Evolutionary conservation across 2,797 vertebrate species (phyloP).

Genomic region (Gymnopithys bicolor): DNA sequence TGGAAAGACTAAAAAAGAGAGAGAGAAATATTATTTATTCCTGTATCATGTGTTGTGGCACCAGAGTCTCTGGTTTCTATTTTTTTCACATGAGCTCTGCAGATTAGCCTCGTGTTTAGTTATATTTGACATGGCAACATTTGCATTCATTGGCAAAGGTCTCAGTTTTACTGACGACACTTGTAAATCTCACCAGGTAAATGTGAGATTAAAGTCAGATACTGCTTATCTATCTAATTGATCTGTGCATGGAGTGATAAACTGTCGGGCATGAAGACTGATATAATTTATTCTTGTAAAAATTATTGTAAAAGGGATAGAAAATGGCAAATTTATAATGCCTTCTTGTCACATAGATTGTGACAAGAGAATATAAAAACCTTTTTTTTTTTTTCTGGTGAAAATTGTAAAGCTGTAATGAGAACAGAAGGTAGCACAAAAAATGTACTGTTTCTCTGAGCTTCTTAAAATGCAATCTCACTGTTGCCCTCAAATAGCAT

Average conservation of each 20-base stretch:
- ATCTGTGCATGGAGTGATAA: not conserved
- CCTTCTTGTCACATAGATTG: not conserved
- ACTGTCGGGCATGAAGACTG: not conserved
- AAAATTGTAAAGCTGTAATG: not conserved
- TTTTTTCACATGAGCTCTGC: not conserved
- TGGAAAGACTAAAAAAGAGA: not conserved
- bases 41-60: not conserved
- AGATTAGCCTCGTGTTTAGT: not conserved
- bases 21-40: not conserved
- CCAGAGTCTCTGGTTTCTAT: rapidly evolving
- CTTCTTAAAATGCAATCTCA: not conserved
- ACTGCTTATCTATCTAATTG: not conserved
- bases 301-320: not conserved
- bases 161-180: not conserved
- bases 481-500: not conserved
- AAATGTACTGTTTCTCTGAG: not conserved
- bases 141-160: not conserved
- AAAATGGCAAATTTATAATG: not conserved
- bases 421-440: not conserved
- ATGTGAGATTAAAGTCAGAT: not conserved
- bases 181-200: not conserved
- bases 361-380: not conserved
- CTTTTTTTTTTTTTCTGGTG: not conserved
- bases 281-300: not conserved
- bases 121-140: not conserved